phyloP scores from a whole-genome alignment of 2,113 vertebrate genomes.

The Labrus mixtus region DNA sequence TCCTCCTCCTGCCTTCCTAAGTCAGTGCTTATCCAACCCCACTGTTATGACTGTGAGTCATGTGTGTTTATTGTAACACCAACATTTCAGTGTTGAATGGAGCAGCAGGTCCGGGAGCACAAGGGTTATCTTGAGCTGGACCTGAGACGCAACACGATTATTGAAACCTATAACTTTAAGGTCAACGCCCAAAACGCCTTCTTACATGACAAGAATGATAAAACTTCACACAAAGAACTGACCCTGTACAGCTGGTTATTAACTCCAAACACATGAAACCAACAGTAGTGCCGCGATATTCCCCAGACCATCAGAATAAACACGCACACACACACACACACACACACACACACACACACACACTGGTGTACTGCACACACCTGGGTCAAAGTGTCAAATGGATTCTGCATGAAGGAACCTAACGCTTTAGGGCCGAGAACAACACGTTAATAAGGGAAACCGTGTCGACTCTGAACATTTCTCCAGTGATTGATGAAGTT shows the following conservation, averaged over 20 bases:
- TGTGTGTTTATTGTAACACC: too few species aligned
- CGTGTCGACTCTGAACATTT: constrained; percentile 1
- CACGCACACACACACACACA: too few species aligned
- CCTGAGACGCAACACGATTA: too few species aligned
- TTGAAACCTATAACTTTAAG: too few species aligned
- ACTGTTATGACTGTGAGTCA: too few species aligned
- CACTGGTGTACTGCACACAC: constrained; percentile 39
- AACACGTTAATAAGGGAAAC: constrained; percentile 13
- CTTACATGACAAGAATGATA: too few species aligned
- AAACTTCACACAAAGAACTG: too few species aligned
- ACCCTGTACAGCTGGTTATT: too few species aligned
- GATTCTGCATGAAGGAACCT: constrained; percentile 7
- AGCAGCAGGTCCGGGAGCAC: too few species aligned
- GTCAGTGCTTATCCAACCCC: constrained; percentile 9
- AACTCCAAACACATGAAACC: constrained; percentile 75
- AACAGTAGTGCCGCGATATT: constrained; percentile 57
- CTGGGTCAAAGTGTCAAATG: constrained; percentile 51
- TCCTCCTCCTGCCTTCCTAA: not conserved
- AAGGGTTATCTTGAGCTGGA: too few species aligned
- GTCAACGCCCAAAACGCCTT: too few species aligned
- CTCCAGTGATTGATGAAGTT: not conserved
- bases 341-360: constrained; percentile 30
- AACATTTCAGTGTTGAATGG: too few species aligned
- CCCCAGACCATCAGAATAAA: constrained; percentile 44
- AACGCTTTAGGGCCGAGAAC: constrained; percentile 15